A percentile compares a stretch with the other conserved stretches of the same genome.
These are phyloP conservation scores for Montipora sp. DNA, from an alignment of 64 coral and sea anemone species.

Conservation along the genomic window DNA sequence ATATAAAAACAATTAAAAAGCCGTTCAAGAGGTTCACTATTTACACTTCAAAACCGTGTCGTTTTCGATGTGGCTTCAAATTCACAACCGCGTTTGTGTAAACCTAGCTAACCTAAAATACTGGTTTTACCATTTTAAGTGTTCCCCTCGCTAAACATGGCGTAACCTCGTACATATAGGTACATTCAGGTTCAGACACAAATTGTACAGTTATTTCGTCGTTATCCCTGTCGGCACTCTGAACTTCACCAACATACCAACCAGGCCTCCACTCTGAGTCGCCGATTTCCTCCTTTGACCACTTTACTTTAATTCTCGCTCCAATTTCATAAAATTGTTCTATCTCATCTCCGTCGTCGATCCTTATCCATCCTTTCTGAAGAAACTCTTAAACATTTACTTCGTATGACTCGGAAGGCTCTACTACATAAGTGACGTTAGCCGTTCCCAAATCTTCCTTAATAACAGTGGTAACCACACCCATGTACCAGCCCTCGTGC, in stretches of 20 bases:
- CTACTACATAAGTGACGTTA: slow-evolving; percentile 2
- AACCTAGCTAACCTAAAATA: background rate
- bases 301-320: slow-evolving; percentile 9
- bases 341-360: slow-evolving; percentile 1
- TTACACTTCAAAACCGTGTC: too few relatives aligned
- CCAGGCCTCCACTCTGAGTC: slow-evolving; percentile 15
- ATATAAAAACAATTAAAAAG: too few relatives aligned
- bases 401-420: background rate
- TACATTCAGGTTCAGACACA: slow-evolving; percentile 1
- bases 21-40: too few relatives aligned
- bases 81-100: too few relatives aligned
- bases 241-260: slow-evolving; percentile 22
- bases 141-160: background rate
- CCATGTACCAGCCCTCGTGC: slow-evolving; percentile 25
- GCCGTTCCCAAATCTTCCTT: background rate
- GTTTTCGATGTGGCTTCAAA: too few relatives aligned
- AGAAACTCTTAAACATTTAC: background rate
- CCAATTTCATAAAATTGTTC: slow-evolving; percentile 17
- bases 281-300: slow-evolving; percentile 12
- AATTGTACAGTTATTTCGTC: slow-evolving; percentile 26
- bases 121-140: slow-evolving; percentile 10
- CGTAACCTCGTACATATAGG: slow-evolving; percentile 1
- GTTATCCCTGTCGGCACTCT: background rate
- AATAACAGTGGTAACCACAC: background rate
- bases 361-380: slow-evolving; percentile 1